Evolutionary conservation across 2,797 vertebrate species (phyloP).

Genomic region (Catostomus latipinnis): DNA sequence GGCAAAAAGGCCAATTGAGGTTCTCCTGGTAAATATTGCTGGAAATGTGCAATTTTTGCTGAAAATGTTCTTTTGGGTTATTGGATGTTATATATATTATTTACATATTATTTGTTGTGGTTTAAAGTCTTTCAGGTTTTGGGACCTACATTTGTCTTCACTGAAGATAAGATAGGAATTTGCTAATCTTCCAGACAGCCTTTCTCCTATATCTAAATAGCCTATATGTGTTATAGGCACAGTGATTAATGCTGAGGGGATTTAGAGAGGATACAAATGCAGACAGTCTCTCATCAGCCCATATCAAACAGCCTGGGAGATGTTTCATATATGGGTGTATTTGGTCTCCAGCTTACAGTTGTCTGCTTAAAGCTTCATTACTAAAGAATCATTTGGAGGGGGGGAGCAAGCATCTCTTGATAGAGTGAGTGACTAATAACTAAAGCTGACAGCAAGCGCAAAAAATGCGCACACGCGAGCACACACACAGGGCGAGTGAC

Average conservation of each 20-base stretch:
- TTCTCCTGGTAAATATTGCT: background rate
- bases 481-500: slow-evolving; percentile 45
- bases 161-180: slow-evolving; percentile 30
- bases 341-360: slow-evolving; percentile 81
- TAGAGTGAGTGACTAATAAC: slow-evolving; percentile 81
- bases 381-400: slow-evolving; percentile 77
- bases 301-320: slow-evolving; percentile 75
- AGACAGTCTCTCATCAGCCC: slow-evolving; percentile 77
- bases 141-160: slow-evolving; percentile 37
- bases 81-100: slow-evolving; percentile 10
- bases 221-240: slow-evolving; percentile 65
- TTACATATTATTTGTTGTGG: slow-evolving; percentile 31
- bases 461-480: slow-evolving; percentile 31
- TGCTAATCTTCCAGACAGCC: slow-evolving; percentile 42
- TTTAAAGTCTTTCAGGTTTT: slow-evolving; percentile 39
- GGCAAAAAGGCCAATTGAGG: background rate
- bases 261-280: slow-evolving; percentile 77
- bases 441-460: slow-evolving; percentile 77
- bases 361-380: slow-evolving; percentile 83
- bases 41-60: slow-evolving; percentile 7
- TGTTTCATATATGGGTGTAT: slow-evolving; percentile 81
- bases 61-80: slow-evolving; percentile 3
- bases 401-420: slow-evolving; percentile 66
- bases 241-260: slow-evolving; percentile 73
- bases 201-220: slow-evolving; percentile 68